phyloP scores from a whole-genome alignment of 2,797 vertebrate species.

The Sebastes kiyomatsui region DNA sequence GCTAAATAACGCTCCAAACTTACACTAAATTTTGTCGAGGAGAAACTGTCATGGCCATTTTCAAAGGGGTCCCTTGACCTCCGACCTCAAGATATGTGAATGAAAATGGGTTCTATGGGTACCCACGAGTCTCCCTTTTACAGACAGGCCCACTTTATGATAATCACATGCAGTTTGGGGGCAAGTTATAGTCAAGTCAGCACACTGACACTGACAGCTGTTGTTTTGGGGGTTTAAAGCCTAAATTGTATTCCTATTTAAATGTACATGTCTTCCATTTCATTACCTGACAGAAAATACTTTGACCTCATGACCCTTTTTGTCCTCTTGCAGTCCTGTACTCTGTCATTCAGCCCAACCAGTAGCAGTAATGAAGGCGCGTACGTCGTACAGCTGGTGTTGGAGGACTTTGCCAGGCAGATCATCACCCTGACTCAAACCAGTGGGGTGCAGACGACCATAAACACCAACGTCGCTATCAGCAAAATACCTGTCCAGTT shows the following conservation, averaged over 20 bases:
- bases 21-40: no score
- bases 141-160: no score
- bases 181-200: no score
- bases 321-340: conserved; percentile 38
- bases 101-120: no score
- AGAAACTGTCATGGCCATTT: no score
- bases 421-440: conserved; percentile 11
- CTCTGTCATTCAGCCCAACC: conserved; percentile 23
- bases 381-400: conserved; percentile 30
- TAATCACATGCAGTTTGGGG: no score
- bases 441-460: fast-evolving
- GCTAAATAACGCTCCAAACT: no score
- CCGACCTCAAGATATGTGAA: no score
- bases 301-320: background rate
- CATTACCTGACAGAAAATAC: background rate
- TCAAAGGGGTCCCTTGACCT: no score
- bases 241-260: background rate
- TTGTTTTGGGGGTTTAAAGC: no score
- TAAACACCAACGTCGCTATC: background rate
- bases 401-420: conserved; percentile 55
- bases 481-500: conserved; percentile 54
- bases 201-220: no score
- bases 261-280: background rate
- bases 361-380: fast-evolving
- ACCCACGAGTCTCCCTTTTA: no score